phyloP scores from a whole-genome alignment of 1,140 invertebrate genomes.

The Pogonomyrmex californicus region DNA sequence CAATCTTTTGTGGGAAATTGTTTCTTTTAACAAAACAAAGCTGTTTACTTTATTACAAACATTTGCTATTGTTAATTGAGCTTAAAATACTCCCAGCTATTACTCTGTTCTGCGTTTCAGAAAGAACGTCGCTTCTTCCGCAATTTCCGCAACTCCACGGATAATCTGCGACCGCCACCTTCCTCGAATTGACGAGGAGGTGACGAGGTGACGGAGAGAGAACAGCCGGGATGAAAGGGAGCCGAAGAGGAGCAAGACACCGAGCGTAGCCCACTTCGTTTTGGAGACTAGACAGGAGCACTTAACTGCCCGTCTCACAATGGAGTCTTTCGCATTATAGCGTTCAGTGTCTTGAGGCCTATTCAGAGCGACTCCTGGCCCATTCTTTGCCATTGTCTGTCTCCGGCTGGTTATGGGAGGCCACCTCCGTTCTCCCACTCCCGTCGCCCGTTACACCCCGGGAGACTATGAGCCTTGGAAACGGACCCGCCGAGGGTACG shows the following conservation, averaged over 20 bases:
- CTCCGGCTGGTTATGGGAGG: conserved; percentile 77
- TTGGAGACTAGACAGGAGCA: conserved; percentile 81
- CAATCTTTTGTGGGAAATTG: not conserved
- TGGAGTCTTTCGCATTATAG: conserved; percentile 85
- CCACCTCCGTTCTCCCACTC: conserved; percentile 63
- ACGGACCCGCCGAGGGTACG: conserved; percentile 66
- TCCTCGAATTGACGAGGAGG: conserved; percentile 63
- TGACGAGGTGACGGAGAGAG: conserved; percentile 54
- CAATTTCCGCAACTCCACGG: conserved; percentile 38
- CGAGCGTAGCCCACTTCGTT: conserved; percentile 78
- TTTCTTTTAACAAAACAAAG: not conserved
- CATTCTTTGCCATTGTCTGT: conserved; percentile 85
- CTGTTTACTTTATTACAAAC: not conserved
- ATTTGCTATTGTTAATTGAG: conserved; percentile 32
- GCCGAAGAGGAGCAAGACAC: conserved; percentile 38
- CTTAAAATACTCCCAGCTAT: not conserved
- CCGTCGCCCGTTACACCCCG: conserved; percentile 67
- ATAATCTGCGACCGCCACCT: conserved; percentile 42
- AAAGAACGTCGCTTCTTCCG: not conserved
- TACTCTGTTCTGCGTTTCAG: not conserved
- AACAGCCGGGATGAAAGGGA: conserved; percentile 25
- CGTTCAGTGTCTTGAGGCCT: conserved; percentile 86
- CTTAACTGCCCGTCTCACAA: conserved; percentile 86
- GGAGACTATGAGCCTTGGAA: conserved; percentile 64
- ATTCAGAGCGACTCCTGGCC: conserved; percentile 83